Evolutionary conservation across 2,113 vertebrate species (phyloP).

Genomic region (Melanostigma gelatinosum): DNA sequence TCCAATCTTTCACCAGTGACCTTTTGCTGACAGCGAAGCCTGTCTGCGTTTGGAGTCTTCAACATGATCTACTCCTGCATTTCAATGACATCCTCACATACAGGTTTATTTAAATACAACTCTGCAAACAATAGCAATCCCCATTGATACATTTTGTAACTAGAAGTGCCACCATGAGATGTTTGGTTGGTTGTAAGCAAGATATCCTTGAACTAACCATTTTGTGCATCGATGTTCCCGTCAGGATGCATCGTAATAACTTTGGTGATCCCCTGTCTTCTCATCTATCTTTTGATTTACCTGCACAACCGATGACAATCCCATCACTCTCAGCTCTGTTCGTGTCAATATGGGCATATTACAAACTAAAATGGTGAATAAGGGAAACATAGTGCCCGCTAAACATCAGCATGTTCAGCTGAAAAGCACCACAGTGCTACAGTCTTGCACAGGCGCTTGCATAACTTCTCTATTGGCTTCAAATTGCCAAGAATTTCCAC

Average conservation of each 20-base stretch:
- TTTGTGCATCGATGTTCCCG: background rate
- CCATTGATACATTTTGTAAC: background rate
- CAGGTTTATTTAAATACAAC: background rate
- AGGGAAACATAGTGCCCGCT: background rate
- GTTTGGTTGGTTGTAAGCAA: background rate
- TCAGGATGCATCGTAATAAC: background rate
- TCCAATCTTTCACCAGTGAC: constrained; percentile 38
- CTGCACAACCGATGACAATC: background rate
- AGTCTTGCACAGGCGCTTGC: background rate
- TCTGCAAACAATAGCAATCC: background rate
- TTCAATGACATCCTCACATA: background rate
- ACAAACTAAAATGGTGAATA: background rate
- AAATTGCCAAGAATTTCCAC: background rate
- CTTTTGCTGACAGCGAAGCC: constrained; percentile 35
- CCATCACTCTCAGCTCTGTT: background rate
- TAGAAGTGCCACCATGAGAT: background rate
- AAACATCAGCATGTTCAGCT: background rate
- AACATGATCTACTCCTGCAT: background rate
- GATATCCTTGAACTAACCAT: background rate
- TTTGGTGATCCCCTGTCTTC: background rate
- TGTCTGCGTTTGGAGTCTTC: background rate
- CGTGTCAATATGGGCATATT: background rate
- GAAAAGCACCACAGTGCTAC: background rate
- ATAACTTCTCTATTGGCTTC: background rate
- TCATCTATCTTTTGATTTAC: background rate